Conservation (phyloP, 2,113 vertebrate species). For the Salvator merianae region DNA sequence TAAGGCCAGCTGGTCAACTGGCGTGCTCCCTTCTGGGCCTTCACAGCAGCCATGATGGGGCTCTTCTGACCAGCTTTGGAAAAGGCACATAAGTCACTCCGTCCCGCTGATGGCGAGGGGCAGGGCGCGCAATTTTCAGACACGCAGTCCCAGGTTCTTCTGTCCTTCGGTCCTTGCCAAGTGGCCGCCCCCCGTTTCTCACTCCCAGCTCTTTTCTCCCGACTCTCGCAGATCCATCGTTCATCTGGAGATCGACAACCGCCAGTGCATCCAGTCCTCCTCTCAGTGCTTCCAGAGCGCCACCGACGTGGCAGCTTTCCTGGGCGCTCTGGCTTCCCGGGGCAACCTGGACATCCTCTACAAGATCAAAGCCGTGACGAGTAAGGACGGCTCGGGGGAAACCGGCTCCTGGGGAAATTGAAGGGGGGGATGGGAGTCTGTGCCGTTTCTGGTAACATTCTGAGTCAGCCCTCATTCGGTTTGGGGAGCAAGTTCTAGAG, state of each 20-base stretch:
- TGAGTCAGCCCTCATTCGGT: too few relatives aligned
- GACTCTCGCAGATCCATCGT: constrained; percentile 84
- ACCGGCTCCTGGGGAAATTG: not conserved
- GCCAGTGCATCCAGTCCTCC: constrained; percentile 91
- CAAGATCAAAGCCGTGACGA: constrained; percentile 91
- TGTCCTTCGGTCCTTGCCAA: not conserved
- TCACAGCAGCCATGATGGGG: not conserved
- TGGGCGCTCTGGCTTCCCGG: constrained; percentile 91
- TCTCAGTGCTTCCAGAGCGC: constrained; percentile 93
- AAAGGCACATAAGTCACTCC: not conserved
- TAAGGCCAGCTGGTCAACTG: too few relatives aligned
- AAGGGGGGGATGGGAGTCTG: too few relatives aligned
- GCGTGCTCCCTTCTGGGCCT: not conserved
- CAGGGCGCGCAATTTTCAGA: too few relatives aligned
- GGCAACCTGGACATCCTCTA: constrained; percentile 92
- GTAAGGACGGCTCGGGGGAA: constrained; percentile 74
- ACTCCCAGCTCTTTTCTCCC: not conserved
- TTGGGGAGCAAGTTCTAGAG: too few relatives aligned
- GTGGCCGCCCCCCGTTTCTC: accelerated
- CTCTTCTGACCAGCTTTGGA: not conserved
- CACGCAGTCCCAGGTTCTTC: not conserved
- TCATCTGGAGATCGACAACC: constrained; percentile 95
- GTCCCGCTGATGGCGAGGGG: too few relatives aligned
- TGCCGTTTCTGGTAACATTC: too few relatives aligned
- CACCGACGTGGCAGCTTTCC: constrained; percentile 90